phyloP scores from a whole-genome alignment of 2,113 vertebrate species.

The Ophthalmolycus amberensis region DNA sequence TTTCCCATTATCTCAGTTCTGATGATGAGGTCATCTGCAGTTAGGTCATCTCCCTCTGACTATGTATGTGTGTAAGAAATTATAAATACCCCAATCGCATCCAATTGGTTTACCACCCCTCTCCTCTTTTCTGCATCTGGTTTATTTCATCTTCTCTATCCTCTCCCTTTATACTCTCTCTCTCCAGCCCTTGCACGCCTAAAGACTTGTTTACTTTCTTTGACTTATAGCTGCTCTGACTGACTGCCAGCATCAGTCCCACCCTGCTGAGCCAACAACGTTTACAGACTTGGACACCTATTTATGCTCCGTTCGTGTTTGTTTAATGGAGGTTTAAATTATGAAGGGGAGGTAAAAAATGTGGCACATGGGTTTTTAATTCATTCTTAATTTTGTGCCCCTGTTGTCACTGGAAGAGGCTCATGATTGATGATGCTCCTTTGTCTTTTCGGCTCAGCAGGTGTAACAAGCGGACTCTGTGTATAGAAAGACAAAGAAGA shows the following conservation, averaged over 20 bases:
- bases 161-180: not conserved
- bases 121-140: constrained; percentile 13
- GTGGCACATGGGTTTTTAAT: constrained; percentile 50
- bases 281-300: constrained; percentile 35
- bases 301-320: constrained; percentile 40
- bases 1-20: constrained; percentile 1
- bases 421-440: constrained; percentile 57
- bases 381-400: constrained; percentile 51
- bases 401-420: constrained; percentile 43
- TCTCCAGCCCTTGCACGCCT: constrained; percentile 14
- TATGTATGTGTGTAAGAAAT: not conserved
- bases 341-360: constrained; percentile 4
- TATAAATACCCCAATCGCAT: not conserved
- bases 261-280: constrained; percentile 15
- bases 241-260: constrained; percentile 19
- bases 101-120: not conserved
- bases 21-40: constrained; percentile 1
- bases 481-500: constrained; percentile 16
- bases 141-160: not conserved
- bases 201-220: constrained; percentile 33
- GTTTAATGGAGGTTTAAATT: constrained; percentile 54
- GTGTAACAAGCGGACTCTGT: constrained; percentile 28
- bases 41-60: not conserved
- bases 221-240: constrained; percentile 34
- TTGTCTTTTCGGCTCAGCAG: constrained; percentile 36